Base-by-base conservation (phyloP, 2,113 vertebrate genomes). In the Ascaphus truei region DNA sequence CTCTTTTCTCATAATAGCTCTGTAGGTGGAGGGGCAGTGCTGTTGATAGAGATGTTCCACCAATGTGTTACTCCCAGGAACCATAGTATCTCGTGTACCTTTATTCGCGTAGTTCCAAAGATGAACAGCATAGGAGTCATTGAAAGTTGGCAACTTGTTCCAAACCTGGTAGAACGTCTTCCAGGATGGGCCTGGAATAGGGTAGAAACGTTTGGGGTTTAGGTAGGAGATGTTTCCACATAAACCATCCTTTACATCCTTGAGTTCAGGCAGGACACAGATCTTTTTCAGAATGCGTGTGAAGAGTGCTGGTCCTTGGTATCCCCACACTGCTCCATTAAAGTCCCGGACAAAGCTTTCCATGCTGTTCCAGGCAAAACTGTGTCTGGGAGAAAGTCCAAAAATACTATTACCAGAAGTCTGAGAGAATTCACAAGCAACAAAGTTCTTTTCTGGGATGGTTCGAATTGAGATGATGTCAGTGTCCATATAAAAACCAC, bases 51-150 rank as follows among this genome's bases (percentile, higher is more conserved):
- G 77, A 1, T 85, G 76, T 51, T 91, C 89, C 6, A 75, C 84
- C 64, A 91, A 57, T 0, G 81, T 84, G 48, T 89, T 81, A 76
- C 89, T 90, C 43, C 86, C 89, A 0, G 77, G 65, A 0, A 81
- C 67, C 66, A 88, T 81, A 0, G 33, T 22, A 60, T 41, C 84
- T 47, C 39, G 51, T 43, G n/a, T n/a, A 37, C 85, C 79, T n/a
- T n/a, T n/a, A 58, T 91, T 91, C 87, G 90, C 89, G 73, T 81
- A 84, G 72, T 90, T 90, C 88, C 89, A 91, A 31, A 91, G 52
- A 39, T 91, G 89, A 61, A 89, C 72, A 0, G 85, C 89, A 0
- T 90, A 90, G 20, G 89, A 90, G 11, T 80, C 1, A 4, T 75
- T 88, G 77, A 90, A 91, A 18, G 0, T 72, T 0, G 78, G 87